Evolutionary conservation across 2,797 vertebrate species (phyloP).

Genomic region (Prionace glauca): DNA sequence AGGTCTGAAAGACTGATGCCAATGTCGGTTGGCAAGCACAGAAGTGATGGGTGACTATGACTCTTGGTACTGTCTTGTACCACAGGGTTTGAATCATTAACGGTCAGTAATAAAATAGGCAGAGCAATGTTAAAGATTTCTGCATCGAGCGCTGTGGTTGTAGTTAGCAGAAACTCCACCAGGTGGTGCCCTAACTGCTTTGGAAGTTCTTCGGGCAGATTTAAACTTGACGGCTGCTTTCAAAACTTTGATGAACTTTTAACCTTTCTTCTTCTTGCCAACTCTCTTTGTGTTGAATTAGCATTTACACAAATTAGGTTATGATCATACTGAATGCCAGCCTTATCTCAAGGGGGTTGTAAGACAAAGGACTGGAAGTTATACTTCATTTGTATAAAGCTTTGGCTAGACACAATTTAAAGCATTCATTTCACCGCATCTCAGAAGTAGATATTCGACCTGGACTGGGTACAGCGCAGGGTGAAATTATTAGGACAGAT

Average conservation of each 20-base stretch:
- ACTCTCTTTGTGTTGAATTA: neutral
- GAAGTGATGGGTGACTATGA: neutral
- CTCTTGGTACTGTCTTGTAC: neutral
- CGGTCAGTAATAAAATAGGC: neutral
- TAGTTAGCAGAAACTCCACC: neutral
- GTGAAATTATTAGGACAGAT: neutral
- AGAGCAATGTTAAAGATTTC: neutral
- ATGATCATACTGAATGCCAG: neutral
- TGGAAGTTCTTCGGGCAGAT: neutral
- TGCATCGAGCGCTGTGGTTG: neutral
- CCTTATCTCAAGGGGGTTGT: neutral
- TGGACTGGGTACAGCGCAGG: neutral
- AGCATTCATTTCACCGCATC: neutral
- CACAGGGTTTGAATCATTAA: neutral
- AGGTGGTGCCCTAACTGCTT: neutral
- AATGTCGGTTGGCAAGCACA: neutral
- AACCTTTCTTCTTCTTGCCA: neutral
- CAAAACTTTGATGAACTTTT: constrained; percentile 3
- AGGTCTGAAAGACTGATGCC: neutral
- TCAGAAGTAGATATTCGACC: neutral
- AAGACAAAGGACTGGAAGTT: neutral
- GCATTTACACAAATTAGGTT: neutral
- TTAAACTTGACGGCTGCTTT: neutral
- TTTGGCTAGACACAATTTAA: neutral
- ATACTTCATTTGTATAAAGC: neutral